A percentile compares a stretch with the other conserved stretches of the same genome.
Evolutionary conservation across 2,888 invertebrate genomes (phyloP).

Genomic region (Arge pagana): DNA sequence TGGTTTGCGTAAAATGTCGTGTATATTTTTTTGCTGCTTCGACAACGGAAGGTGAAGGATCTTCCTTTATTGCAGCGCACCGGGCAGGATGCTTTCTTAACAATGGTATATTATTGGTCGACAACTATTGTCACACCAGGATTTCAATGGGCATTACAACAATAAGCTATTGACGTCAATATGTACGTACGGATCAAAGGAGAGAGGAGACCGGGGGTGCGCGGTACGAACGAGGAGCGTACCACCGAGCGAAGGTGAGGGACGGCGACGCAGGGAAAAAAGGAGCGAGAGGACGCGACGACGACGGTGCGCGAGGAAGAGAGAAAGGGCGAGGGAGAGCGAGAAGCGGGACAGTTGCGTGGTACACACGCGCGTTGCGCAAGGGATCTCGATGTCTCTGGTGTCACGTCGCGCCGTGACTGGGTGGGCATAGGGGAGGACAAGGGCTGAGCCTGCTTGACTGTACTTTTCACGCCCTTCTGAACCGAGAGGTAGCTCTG

Average conservation of each 20-base stretch:
- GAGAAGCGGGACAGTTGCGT: too few relatives aligned
- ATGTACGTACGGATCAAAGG: too few relatives aligned
- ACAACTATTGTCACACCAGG: conserved; percentile 41
- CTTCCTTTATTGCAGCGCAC: too few relatives aligned
- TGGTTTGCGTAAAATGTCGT: too few relatives aligned
- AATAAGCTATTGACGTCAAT: conserved; percentile 53
- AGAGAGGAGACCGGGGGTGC: conserved; percentile 26
- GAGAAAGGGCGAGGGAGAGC: too few relatives aligned
- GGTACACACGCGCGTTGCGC: conserved; percentile 45
- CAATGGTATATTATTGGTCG: conserved; percentile 35
- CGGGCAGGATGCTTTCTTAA: conserved; percentile 16
- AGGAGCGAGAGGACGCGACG: too few relatives aligned
- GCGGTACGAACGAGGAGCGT: background rate
- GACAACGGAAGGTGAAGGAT: too few relatives aligned
- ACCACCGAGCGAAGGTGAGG: background rate
- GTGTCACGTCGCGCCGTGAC: conserved; percentile 11
- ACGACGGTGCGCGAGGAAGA: too few relatives aligned
- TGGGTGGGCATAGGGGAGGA: conserved; percentile 7
- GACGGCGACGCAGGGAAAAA: too few relatives aligned
- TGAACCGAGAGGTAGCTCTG: too few relatives aligned
- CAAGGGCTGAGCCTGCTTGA: conserved; percentile 46
- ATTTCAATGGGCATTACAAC: conserved; percentile 53
- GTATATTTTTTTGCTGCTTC: too few relatives aligned
- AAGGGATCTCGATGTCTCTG: conserved; percentile 34
- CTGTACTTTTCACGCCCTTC: conserved; percentile 57